phyloP scores from a whole-genome alignment of 2,888 invertebrate genomes.

The Odontocerum albicorne region DNA sequence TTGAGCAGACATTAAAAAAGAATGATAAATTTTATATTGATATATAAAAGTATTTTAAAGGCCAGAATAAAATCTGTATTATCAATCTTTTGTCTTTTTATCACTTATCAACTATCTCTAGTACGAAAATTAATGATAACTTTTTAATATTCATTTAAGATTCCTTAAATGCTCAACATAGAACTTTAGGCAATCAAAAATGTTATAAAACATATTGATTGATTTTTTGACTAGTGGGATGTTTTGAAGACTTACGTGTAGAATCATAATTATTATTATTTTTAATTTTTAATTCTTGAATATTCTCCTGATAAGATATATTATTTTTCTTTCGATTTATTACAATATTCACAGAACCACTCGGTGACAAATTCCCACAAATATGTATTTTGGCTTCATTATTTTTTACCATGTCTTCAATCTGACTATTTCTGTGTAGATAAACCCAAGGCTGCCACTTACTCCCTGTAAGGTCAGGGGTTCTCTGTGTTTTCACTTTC shows the following conservation, averaged over 20 bases:
- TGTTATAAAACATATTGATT: slow-evolving; percentile 19
- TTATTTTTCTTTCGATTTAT: slow-evolving; percentile 9
- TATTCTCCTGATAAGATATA: neutral
- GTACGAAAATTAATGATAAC: too few species aligned
- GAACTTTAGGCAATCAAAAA: neutral
- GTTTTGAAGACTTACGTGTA: slow-evolving; percentile 2
- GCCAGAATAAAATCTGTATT: too few species aligned
- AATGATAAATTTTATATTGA: too few species aligned
- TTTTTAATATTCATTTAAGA: too few species aligned
- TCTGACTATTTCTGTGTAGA: slow-evolving; percentile 50
- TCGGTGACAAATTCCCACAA: neutral
- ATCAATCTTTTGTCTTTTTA: too few species aligned
- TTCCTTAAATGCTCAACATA: too few species aligned
- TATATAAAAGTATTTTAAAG: too few species aligned
- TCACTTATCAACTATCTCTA: too few species aligned
- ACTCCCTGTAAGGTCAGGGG: slow-evolving; percentile 53
- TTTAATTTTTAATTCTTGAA: neutral
- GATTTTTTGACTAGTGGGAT: slow-evolving; percentile 13
- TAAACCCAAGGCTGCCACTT: slow-evolving; percentile 60
- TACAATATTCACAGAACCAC: neutral
- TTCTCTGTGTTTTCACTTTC: slow-evolving; percentile 42
- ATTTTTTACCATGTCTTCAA: slow-evolving; percentile 53
- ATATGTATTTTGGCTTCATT: slow-evolving; percentile 41
- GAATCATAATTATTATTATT: neutral
- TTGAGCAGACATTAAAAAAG: too few species aligned